Evolutionary conservation across 2,113 vertebrate species (phyloP).

Genomic region (Acanthisitta chloris): DNA sequence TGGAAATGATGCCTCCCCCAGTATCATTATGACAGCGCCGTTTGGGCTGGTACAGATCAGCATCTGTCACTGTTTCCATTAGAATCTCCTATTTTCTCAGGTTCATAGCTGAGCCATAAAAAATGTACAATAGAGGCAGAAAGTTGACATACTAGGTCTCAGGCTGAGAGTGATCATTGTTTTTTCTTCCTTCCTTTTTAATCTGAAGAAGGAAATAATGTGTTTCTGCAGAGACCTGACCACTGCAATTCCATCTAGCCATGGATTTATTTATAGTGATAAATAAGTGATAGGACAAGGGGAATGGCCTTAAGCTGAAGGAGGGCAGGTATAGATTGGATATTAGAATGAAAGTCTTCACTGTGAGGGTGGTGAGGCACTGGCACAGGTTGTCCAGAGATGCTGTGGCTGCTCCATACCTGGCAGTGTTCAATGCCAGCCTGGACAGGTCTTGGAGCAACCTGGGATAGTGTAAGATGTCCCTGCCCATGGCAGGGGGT

Average conservation of each 20-base stretch:
- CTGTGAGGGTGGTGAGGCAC: background rate
- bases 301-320: background rate
- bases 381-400: background rate
- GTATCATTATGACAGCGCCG: background rate
- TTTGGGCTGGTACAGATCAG: slow-evolving; percentile 39
- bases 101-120: slow-evolving; percentile 42
- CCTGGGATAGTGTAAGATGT: background rate
- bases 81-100: slow-evolving; percentile 33
- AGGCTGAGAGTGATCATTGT: background rate
- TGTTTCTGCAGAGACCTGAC: background rate
- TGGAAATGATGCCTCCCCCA: background rate
- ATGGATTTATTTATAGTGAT: background rate
- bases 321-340: background rate
- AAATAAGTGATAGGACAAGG: background rate
- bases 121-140: background rate
- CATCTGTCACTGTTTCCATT: slow-evolving; percentile 37
- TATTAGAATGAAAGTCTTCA: background rate
- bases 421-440: background rate
- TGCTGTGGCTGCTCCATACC: background rate
- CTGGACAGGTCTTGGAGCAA: background rate
- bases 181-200: background rate
- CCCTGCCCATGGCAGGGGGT: background rate
- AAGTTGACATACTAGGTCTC: background rate
- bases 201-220: background rate
- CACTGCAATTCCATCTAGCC: background rate